Evolutionary conservation across 2,797 vertebrate species (phyloP), one percentile per base, ranked within the genome.

Genomic region (Ibycter americanus): DNA sequence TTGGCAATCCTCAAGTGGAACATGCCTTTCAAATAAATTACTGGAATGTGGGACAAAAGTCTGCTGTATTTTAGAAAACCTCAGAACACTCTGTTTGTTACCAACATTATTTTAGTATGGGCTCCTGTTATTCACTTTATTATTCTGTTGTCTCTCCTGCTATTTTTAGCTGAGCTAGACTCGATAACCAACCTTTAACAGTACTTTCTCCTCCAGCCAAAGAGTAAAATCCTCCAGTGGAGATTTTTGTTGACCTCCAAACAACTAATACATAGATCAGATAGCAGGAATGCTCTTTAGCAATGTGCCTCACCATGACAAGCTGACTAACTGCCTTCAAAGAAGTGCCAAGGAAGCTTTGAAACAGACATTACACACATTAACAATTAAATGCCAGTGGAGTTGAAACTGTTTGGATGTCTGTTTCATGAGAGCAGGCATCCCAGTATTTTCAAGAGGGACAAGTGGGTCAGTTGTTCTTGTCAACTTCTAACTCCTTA

Each of bases 1-100:
- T 92, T 97, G 95, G 96, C 95, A 97, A 83, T 46, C 68, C 38
- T 94, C 56, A 86, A 90, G 87, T 72, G 72, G 93, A 97, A 96
- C 90, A 96, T 92, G 90, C 89, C 65, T 95, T 94, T 86, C 94
- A 94, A 94, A 91, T 91, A 97, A 96, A 88, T 87, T 93, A 91
- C 55, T 92, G 94, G 94, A 96, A 97, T 83, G 87, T 88, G 51
- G 92, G 89, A 96, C 92, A 96, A 86, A 87, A 92, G 71, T 87
- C 83, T 91, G 87, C 81, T 89, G 90, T 89, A 85, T 85, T 96
- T 96, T 72, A 89, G 78, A 96, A 96, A 94, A 93, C 90, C 93
- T 89, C 89, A 96, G 92, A 96, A 93, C 92, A 85, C 13, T 71
- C 71, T 93, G 93, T 93, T 94, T 96, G 94, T 91, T 96, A 87